Conservation (phyloP, 2,888 invertebrate species). For the Therioaphis trifolii region DNA sequence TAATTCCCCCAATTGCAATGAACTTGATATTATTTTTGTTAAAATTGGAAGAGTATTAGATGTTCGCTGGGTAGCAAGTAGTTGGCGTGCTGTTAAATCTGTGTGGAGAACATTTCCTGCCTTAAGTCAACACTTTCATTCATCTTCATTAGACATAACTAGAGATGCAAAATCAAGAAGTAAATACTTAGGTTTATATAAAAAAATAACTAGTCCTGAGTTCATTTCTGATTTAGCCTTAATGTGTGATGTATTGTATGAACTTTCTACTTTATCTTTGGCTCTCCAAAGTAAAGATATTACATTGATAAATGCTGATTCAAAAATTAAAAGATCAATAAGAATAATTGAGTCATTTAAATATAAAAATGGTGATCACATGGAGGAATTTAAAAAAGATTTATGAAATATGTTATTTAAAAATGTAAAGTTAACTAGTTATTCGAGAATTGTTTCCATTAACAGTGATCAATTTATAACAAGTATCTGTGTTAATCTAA, state of each 20-base stretch:
- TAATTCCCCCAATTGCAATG: slow-evolving; percentile 53
- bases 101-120: slow-evolving; percentile 25
- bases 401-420: not conserved
- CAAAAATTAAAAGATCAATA: slow-evolving; percentile 14
- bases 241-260: slow-evolving; percentile 30
- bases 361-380: slow-evolving; percentile 1
- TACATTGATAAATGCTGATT: not conserved
- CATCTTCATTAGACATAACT: not conserved
- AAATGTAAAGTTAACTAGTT: not conserved
- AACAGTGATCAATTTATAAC: not conserved
- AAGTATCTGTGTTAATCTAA: not conserved
- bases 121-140: slow-evolving; percentile 65
- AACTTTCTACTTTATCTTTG: not conserved
- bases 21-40: slow-evolving; percentile 9
- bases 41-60: slow-evolving; percentile 23
- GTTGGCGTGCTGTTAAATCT: slow-evolving; percentile 18
- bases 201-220: slow-evolving; percentile 8
- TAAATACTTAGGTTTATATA: slow-evolving; percentile 36
- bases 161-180: slow-evolving; percentile 12
- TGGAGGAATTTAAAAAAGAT: not conserved
- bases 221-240: slow-evolving; percentile 4
- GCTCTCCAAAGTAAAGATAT: slow-evolving; percentile 4
- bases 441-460: not conserved
- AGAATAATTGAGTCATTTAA: slow-evolving; percentile 9
- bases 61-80: slow-evolving; percentile 35